Evolutionary conservation across 2,797 vertebrate genomes (phyloP), one percentile per base, ranked within the genome.

Genomic region (Dipus sagitta): DNA sequence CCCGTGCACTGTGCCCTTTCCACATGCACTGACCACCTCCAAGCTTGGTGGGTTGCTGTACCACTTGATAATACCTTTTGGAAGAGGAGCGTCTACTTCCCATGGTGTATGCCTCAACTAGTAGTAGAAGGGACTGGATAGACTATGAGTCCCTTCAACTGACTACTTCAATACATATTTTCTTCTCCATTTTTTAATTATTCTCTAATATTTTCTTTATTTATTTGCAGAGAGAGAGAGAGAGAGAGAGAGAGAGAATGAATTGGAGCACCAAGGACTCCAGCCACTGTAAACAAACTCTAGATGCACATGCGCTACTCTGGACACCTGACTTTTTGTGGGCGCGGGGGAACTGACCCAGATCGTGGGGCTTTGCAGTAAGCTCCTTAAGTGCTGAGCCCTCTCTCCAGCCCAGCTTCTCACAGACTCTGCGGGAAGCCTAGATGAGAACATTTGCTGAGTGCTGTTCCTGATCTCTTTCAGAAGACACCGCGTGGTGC

Each of bases 361-460:
- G 47, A 47, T 8, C 1, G 47, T 47, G 8, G 11, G 47, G 47
- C 47, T 47, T 47, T 47, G 47, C 47, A 47, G 47, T 10, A 47
- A 47, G 47, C 47, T 9, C 47, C 47, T 9, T 47, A 47, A 47
- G 47, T 11, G 47, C 47, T 47, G 47, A 47, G 47, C 47, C 47
- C 8, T 47, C 47, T 47, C 47, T 10, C 47, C 8, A 47, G 28
- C 47, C 11, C 14, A 28, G 26, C 13, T 4, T 28, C 65, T 74
- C 28, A 26, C 4, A 74, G 54, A 54, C 4, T 30, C 88, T 88
- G 2, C n/a, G 92, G 70, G 74, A 24, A 78, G 81, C 23, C 7
- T 54, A 9, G 80, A 47, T 75, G 54, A 80, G 88, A 94, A 71
- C 20, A 60, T 52, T 72, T 67, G 62, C 54, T 65, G 32, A 93